Evolutionary conservation across 1,140 invertebrate genomes (phyloP).

Genomic region (Archivesica marissinica): DNA sequence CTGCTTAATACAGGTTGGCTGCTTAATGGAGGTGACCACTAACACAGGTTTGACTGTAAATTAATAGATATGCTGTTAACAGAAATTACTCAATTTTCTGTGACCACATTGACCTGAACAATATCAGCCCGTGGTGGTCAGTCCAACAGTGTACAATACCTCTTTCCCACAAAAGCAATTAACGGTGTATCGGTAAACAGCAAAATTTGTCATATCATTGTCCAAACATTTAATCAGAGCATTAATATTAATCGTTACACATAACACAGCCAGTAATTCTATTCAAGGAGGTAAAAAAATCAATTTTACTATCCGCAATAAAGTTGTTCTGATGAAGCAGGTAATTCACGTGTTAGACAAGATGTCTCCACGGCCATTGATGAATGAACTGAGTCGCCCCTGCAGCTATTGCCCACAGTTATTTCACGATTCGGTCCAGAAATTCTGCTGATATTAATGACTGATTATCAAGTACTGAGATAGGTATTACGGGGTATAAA

Average conservation of each 20-base stretch:
- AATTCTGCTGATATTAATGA: too few relatives aligned
- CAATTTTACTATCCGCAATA: constrained; percentile 9
- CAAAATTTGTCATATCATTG: constrained; percentile 27
- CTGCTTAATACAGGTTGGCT: too few relatives aligned
- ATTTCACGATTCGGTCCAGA: not conserved
- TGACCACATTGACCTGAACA: constrained; percentile 13
- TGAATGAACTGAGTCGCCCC: not conserved
- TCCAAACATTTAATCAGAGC: constrained; percentile 19
- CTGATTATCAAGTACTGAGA: too few relatives aligned
- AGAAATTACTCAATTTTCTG: not conserved
- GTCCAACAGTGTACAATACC: not conserved
- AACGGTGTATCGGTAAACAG: constrained; percentile 2
- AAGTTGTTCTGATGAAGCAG: not conserved
- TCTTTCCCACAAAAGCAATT: not conserved
- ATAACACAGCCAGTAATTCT: constrained; percentile 20
- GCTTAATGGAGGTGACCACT: too few relatives aligned
- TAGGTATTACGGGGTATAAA: too few relatives aligned
- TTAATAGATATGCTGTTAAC: too few relatives aligned
- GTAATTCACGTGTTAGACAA: not conserved
- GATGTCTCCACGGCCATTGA: not conserved
- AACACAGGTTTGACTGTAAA: too few relatives aligned
- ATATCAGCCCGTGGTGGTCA: not conserved
- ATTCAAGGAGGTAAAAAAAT: constrained; percentile 3
- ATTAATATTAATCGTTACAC: constrained; percentile 2
- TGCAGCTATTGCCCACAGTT: not conserved